Base-by-base conservation (phyloP, 2,888 invertebrate species). In the Liodrosophila aerea region DNA sequence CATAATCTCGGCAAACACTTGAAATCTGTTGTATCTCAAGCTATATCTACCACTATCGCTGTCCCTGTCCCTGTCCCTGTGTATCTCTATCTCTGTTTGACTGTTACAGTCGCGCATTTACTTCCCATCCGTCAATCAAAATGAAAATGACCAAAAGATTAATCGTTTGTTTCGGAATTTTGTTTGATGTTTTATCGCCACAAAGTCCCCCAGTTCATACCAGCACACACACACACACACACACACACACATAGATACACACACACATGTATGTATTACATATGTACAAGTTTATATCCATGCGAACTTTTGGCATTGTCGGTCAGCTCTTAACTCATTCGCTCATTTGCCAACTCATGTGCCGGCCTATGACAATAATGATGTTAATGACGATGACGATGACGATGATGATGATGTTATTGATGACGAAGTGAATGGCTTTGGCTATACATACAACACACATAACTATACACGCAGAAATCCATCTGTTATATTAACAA, bases 81-180 rank as follows among this genome's bases (percentile, higher is more conserved):
- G 41, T 7, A n/a, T 11, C 27, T 15, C 13, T 34, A 4, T 18
- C 39, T 22, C 8, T 30, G 44, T 39, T 34, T 46, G 4, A 41
- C 13, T 57, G 58, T 64, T 73, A 58, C 65, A 65, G 61, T 33
- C 61, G 61, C 57, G 69, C 76, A 78, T 77, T 84, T 81, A 82
- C 82, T 87, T 87, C 78, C 84, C 85, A 84, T 86, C 85, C 86
- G 88, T 88, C 88, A 88, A 88, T 88, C 87, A 87, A 85, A 87
- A 87, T 85, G 85, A 86, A 87, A 88, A 87, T 88, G 83, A 88
- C 87, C 87, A 85, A 86, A 86, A 88, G 88, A 88, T 88, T 88
- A 88, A 88, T 88, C 82, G 87, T 86, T 83, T 86, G 73, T 87
- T 87, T 87, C 86, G 87, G 86, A 85, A 84, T 83, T 84, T 76